Conservation (phyloP, 2,888 invertebrate species). For the Lasiommata megera region DNA sequence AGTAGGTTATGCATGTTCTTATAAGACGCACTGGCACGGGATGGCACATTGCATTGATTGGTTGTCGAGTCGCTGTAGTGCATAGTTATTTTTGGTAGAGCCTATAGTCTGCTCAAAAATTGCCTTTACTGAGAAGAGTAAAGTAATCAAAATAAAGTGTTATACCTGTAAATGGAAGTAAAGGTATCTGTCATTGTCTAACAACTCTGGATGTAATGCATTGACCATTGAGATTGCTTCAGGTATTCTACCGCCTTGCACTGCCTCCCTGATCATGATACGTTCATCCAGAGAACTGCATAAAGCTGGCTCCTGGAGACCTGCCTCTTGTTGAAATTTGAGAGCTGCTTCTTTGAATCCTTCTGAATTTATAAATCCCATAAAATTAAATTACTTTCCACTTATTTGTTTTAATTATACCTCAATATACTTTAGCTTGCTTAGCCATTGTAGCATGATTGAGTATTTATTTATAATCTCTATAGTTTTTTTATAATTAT, state of each 20-base stretch:
- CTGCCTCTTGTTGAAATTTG: constrained; percentile 97
- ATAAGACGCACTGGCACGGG: too few relatives aligned
- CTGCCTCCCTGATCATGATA: constrained; percentile 95
- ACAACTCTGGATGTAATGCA: constrained; percentile 94
- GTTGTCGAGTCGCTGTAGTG: too few relatives aligned
- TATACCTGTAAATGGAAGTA: constrained; percentile 95
- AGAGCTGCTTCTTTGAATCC: constrained; percentile 98
- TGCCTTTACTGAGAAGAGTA: too few relatives aligned
- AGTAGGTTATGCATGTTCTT: too few relatives aligned
- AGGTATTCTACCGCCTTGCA: constrained; percentile 95
- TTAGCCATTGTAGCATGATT: too few relatives aligned
- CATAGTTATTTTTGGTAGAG: too few relatives aligned
- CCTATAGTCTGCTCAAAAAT: too few relatives aligned
- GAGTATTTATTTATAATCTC: too few relatives aligned
- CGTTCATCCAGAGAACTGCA: constrained; percentile 93
- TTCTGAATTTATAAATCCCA: constrained; percentile 75
- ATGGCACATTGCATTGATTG: too few relatives aligned
- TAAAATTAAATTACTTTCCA: neutral
- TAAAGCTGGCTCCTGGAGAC: constrained; percentile 79
- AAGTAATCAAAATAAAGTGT: neutral
- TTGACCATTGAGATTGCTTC: constrained; percentile 97
- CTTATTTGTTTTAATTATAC: too few relatives aligned
- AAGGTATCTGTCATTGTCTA: constrained; percentile 96
- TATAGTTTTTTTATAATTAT: too few relatives aligned
- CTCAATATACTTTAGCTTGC: too few relatives aligned